Conservation (phyloP, 2,888 invertebrate genomes). For the Epirrhoe tristata region DNA sequence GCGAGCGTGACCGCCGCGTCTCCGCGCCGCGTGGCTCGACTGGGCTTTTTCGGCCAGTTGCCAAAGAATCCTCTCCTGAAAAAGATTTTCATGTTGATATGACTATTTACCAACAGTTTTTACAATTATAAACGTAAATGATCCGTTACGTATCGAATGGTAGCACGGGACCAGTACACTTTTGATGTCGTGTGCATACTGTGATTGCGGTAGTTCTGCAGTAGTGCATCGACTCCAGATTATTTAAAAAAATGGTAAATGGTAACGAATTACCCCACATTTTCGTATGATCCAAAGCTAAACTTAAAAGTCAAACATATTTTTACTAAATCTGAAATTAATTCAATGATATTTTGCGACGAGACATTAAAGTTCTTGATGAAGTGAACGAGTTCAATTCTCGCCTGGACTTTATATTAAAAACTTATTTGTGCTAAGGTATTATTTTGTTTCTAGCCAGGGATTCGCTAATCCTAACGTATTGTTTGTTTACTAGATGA, state of each 20-base stretch:
- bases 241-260: not conserved
- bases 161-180: not conserved
- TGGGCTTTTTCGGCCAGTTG: conserved; percentile 77
- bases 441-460: too few species aligned
- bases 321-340: too few species aligned
- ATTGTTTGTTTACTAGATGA: too few species aligned
- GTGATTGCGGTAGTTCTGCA: not conserved
- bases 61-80: conserved; percentile 79
- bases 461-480: too few species aligned
- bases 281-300: too few species aligned
- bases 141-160: conserved; percentile 8
- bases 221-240: not conserved
- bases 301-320: too few species aligned
- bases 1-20: conserved; percentile 66
- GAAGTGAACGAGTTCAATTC: too few species aligned
- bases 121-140: conserved; percentile 14
- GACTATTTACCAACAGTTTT: conserved; percentile 55
- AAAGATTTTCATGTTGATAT: conserved; percentile 80
- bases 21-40: conserved; percentile 75
- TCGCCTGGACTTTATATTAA: too few species aligned
- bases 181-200: conserved; percentile 1
- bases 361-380: too few species aligned
- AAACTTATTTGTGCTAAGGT: too few species aligned
- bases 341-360: too few species aligned
- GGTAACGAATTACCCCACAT: too few species aligned